Conservation (phyloP, 2,888 invertebrate genomes). For the Helicoverpa assulta region DNA sequence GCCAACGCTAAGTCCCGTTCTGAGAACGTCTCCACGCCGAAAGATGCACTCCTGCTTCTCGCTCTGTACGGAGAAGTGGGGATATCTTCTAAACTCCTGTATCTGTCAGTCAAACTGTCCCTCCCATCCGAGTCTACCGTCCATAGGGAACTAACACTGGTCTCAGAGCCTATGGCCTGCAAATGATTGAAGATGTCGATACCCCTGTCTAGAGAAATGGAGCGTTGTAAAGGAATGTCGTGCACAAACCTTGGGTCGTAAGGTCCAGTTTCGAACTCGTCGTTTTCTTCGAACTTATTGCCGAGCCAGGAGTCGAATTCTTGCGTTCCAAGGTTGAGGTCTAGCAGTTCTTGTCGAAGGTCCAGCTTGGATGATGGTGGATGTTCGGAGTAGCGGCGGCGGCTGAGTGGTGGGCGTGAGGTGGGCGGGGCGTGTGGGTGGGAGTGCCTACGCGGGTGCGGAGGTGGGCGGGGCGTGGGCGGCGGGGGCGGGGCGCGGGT, state of each 20-base stretch:
- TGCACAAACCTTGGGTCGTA: constrained; percentile 74
- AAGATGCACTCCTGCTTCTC: constrained; percentile 86
- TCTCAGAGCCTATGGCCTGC: constrained; percentile 76
- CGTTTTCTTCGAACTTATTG: constrained; percentile 73
- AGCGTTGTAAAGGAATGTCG: constrained; percentile 79
- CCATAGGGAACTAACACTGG: constrained; percentile 77
- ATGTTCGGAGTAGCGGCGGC: constrained; percentile 67
- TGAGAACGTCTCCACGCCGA: constrained; percentile 68
- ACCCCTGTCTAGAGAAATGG: constrained; percentile 83
- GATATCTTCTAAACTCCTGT: constrained; percentile 84
- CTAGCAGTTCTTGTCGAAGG: constrained; percentile 81
- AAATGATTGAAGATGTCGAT: constrained; percentile 81
- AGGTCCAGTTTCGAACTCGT: constrained; percentile 62
- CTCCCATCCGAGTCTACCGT: constrained; percentile 75
- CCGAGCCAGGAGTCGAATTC: constrained; percentile 84
- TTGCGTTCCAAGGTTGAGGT: constrained; percentile 75
- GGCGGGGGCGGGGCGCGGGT: constrained; percentile 89
- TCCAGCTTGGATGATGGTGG: constrained; percentile 72
- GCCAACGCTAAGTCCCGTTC: constrained; percentile 73
- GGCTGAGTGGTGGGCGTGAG: constrained; percentile 51
- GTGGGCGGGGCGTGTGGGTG: constrained; percentile 51
- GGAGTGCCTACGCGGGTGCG: constrained; percentile 19
- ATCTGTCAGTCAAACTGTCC: constrained; percentile 68
- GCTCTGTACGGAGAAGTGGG: constrained; percentile 79
- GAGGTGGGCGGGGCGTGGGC: constrained; percentile 87